Evolutionary conservation across 2,113 vertebrate genomes (phyloP).

Genomic region (Willisornis vidua): DNA sequence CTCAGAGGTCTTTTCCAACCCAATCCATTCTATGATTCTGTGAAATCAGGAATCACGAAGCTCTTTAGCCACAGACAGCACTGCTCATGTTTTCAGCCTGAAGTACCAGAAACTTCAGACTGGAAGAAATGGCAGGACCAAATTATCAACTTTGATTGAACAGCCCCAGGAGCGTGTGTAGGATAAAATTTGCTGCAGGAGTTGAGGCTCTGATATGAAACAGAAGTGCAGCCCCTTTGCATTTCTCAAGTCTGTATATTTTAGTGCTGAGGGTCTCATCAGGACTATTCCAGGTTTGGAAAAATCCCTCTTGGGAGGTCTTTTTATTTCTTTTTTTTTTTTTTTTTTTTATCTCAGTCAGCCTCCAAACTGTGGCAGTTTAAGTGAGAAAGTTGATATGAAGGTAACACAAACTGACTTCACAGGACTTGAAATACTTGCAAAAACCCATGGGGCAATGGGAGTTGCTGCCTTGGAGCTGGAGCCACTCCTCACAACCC

Average conservation of each 20-base stretch:
- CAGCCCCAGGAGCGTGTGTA: not conserved
- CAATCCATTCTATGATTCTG: too few species aligned
- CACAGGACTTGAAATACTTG: not conserved
- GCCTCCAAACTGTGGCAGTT: not conserved
- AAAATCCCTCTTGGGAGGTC: not conserved
- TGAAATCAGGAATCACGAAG: too few species aligned
- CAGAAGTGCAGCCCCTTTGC: not conserved
- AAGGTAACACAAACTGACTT: fast-evolving
- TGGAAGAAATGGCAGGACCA: not conserved
- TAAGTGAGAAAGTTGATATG: not conserved
- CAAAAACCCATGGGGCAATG: fast-evolving
- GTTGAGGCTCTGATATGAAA: not conserved
- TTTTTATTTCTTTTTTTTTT: not conserved
- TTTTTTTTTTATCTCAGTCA: not conserved
- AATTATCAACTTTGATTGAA: not conserved
- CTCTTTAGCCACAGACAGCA: too few species aligned
- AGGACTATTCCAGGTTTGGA: not conserved
- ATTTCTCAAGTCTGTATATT: not conserved
- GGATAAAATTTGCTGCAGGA: not conserved
- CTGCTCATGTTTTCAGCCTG: not conserved
- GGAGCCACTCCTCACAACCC: not conserved
- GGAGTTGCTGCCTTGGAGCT: not conserved
- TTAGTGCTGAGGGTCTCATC: not conserved
- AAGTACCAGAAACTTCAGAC: not conserved
- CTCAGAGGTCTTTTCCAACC: too few species aligned